A percentile compares a stretch with the other conserved stretches of the same genome.
Conservation (phyloP, 2,888 invertebrate genomes). For the Zygothrica quintamaculata region DNA sequence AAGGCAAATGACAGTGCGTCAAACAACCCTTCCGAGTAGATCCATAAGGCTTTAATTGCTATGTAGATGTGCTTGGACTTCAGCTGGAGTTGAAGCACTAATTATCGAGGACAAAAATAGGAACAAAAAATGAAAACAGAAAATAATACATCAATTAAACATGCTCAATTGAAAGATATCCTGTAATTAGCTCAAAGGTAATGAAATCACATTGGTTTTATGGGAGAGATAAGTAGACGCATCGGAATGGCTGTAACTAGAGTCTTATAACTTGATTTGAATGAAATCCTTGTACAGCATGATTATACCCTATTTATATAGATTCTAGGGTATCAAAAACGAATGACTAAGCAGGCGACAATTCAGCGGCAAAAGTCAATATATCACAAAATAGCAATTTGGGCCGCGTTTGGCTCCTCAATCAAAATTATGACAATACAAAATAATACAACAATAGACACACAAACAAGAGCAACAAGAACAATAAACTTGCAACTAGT, state of each 20-base stretch:
- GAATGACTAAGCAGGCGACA: constrained; percentile 74
- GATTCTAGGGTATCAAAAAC: not conserved
- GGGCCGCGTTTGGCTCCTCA: constrained; percentile 71
- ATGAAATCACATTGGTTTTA: too few relatives aligned
- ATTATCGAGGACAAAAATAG: constrained; percentile 45
- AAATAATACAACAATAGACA: constrained; percentile 30
- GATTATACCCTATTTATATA: too few relatives aligned
- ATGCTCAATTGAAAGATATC: too few relatives aligned
- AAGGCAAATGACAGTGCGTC: constrained; percentile 65
- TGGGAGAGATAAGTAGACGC: too few relatives aligned
- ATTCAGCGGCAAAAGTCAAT: constrained; percentile 72
- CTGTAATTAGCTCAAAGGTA: too few relatives aligned
- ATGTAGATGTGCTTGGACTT: constrained; percentile 59
- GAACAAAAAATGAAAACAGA: constrained; percentile 2
- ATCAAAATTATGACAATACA: constrained; percentile 83
- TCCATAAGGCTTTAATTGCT: constrained; percentile 69
- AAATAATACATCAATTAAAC: not conserved
- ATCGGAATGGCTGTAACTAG: too few relatives aligned
- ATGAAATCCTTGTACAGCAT: too few relatives aligned
- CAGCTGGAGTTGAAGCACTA: constrained; percentile 26
- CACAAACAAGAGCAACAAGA: constrained; percentile 14
- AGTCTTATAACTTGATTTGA: too few relatives aligned
- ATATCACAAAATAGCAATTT: constrained; percentile 79
- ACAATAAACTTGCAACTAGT: constrained; percentile 16
- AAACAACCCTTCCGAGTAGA: constrained; percentile 65